Percentiles rank a stretch among this genome's conserved stretches.
Evolutionary conservation across 1,140 invertebrate genomes (phyloP).

Genomic region (Cylas formicarius): DNA sequence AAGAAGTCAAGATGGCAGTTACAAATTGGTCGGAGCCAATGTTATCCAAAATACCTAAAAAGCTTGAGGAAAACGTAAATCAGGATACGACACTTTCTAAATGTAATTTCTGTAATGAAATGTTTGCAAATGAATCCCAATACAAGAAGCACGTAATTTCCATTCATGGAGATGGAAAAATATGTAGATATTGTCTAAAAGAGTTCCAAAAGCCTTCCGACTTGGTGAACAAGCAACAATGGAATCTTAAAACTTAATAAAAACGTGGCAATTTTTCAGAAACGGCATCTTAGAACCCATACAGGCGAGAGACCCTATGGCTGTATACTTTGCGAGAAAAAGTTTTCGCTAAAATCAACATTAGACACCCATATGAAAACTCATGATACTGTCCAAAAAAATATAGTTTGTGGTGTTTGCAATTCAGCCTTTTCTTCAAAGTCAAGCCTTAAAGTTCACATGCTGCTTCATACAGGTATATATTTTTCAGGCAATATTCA

Average conservation of each 20-base stretch:
- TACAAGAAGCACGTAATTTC: conserved; percentile 19
- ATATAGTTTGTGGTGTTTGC: conserved; percentile 54
- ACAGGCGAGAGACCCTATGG: conserved; percentile 62
- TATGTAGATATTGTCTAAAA: conserved; percentile 32
- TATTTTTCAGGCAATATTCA: too few relatives aligned
- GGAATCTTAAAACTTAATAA: neutral
- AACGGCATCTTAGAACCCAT: conserved; percentile 48
- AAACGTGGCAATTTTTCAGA: conserved; percentile 23
- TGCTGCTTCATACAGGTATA: conserved; percentile 42
- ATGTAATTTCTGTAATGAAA: conserved; percentile 24
- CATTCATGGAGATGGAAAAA: conserved; percentile 11
- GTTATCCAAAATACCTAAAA: neutral
- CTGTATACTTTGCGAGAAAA: conserved; percentile 57
- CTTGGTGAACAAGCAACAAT: conserved; percentile 27
- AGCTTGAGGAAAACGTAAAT: neutral
- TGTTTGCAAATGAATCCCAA: conserved; percentile 5
- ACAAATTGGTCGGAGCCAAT: neutral
- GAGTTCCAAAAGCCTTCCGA: conserved; percentile 37
- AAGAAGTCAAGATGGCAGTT: neutral
- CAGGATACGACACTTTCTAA: conserved; percentile 4
- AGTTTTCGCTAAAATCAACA: conserved; percentile 63
- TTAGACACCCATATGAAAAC: conserved; percentile 53
- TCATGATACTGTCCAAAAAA: conserved; percentile 49
- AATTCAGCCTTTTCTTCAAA: conserved; percentile 53
- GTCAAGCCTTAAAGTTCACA: conserved; percentile 62